Evolutionary conservation across 2,797 vertebrate species (phyloP), one percentile per base, ranked within the genome.

Genomic region (Bradypodion pumilum): DNA sequence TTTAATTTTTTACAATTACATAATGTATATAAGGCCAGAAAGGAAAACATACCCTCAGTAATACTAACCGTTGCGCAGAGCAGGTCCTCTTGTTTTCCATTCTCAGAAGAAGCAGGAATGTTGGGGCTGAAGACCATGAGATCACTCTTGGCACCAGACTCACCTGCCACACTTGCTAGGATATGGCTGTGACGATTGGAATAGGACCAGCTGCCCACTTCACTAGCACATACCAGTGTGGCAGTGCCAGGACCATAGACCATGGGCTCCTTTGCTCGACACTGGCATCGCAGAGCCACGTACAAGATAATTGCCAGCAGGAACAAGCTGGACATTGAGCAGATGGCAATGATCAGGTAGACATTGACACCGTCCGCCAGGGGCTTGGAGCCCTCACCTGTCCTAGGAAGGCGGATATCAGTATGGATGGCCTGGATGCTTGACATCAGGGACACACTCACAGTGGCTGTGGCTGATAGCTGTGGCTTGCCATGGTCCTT

Each of bases 401-500:
- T n/a, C 65, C 74, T 27, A 74, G 72, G 19, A 37, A 80, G 23
- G 79, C 35, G 42, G 87, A 29, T 59, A 66, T 86, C 1, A 42
- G 83, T 56, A 75, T 78, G 0, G 65, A 56, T 52, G 10, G 93
- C 93, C 86, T 84, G 90, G 79, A 80, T 76, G 59, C 76, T 91
- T 85, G 94, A 93, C 76, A 94, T 83, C 82, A 96, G 89, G 82
- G 93, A 89, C 70, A 96, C 89, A 60, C 94, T 92, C 86, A 96
- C 35, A 1, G 95, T 94, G 60, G 95, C 87, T 66, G 93, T 94
- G 62, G 90, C 85, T 78, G 95, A 95, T 46, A 94, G 92, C 32
- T 92, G 83, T 49, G 95, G 95, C 52, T 95, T 93, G 83, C 96
- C 96, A 5, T 93, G 94, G 85, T 97, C 96, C 87, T 91, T 94